Conservation (phyloP, 2,888 invertebrate genomes). For the Drosophila putrida region DNA sequence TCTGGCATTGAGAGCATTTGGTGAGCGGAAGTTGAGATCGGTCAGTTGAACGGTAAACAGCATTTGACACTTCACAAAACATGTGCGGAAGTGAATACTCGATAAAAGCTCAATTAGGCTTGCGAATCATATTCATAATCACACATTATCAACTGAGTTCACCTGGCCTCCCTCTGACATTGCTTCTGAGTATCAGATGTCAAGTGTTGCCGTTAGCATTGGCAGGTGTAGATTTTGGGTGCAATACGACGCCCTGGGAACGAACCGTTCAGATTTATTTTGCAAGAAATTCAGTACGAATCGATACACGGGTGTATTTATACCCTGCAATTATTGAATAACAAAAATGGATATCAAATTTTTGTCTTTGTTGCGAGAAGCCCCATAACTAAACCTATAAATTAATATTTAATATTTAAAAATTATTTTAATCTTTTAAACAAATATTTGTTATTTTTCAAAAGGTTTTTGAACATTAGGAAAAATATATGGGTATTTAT, state of each 20-base stretch:
- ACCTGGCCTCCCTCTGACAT: constrained; percentile 30
- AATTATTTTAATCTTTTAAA: no score
- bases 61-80: constrained; percentile 55
- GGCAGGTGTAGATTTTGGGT: constrained; percentile 59
- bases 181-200: constrained; percentile 50
- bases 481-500: no score
- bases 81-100: constrained; percentile 48
- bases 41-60: constrained; percentile 41
- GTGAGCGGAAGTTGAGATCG: constrained; percentile 60
- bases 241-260: constrained; percentile 74
- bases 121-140: constrained; percentile 35
- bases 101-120: constrained; percentile 55
- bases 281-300: neutral
- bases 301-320: neutral
- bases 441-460: no score
- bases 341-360: no score
- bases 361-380: no score
- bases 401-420: no score
- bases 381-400: no score
- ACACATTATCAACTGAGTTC: constrained; percentile 16
- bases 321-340: constrained; percentile 13
- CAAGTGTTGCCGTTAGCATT: constrained; percentile 57
- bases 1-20: constrained; percentile 13
- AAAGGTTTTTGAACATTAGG: no score
- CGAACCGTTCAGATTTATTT: constrained; percentile 21